Evolutionary conservation across 2,113 vertebrate species (phyloP), one percentile per base, ranked within the genome.

Genomic region (Antechinus stuartii): DNA sequence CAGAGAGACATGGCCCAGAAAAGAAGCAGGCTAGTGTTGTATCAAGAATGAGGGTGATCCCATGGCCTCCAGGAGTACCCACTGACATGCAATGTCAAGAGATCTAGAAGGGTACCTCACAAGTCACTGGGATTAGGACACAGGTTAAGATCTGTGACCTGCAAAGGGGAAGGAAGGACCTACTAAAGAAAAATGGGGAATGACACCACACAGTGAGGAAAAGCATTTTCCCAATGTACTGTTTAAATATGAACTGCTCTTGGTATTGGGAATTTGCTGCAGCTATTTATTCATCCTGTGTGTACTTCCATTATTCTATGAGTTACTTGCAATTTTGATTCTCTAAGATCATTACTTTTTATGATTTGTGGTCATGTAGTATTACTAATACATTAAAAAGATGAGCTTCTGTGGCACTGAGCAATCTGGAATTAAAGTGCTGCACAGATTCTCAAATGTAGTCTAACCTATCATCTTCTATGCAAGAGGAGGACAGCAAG

Each of bases 1-100:
- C 68, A 92, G 12, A n/a, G 93, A 89, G 23, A 35, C 93, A 94
- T 97, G 94, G 96, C 90, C 30, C 2, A 19, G 76, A 30, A 84
- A 84, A n/a, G 16, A 84, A 84, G n/a, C 7, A 19, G 68, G 16
- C 16, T 84, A 42, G 35, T 42, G n/a, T 76, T 19, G 68, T 76
- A 76, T 76, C 6, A 2, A 76, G 6, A 76, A 35, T 76, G 35
- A 5, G n/a, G 35, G 19, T 42, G 8, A 0, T n/a, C 35, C 35
- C 68, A 76, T n/a, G 68, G 68, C 68, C 68, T n/a, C 68, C 68
- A 76, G 68, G 2, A 35, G 16, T 76, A 19, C 2, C 35, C 19
- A 49, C 49, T 49, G 49, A 49, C 49, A 84, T 2, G 19, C 35
- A 76, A 30, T 61, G 35, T 76, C 35, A 76, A 76, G 61, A 76